Evolutionary conservation across 2,113 vertebrate species (phyloP), one percentile per base, ranked within the genome.

Genomic region (Engystomops pustulosus): DNA sequence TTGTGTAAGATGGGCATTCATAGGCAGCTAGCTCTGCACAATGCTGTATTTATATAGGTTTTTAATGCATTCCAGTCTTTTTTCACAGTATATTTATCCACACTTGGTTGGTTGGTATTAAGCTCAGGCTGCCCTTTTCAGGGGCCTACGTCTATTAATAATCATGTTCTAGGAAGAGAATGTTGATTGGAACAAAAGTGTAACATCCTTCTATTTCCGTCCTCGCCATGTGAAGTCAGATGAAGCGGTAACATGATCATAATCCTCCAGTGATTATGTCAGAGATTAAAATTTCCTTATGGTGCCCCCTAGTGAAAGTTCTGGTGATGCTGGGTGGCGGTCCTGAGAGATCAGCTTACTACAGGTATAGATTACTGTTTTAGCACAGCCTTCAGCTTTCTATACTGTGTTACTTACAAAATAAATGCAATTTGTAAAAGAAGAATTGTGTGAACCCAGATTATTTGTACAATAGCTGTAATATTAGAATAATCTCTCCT

Each of bases 181-280:
- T 55, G 74, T 77, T 55, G 74, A 14, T 77, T 77, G 74, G 49
- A 58, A 58, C 74, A 77, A 77, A 77, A 77, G 74, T 58, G 20
- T 38, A 77, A 77, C 74, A 36, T 77, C 74, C 49, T 77, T 77
- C 74, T 77, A 77, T 77, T 77, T 77, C 74, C 74, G 45, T 77
- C 74, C 51, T 9, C 74, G 32, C 74, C 74, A 38, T 12, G 17
- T 58, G 74, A 77, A 38, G 51, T 77, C 74, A 77, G 74, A 55
- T 53, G 17, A 76, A n/a, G 32, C 30, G 0, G 74, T 55, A 76
- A 76, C 32, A 23, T 58, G 74, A 77, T 58, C 49, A 38, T 77
- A 77, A 77, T 77, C 74, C 74, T 34, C 20, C 12, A 23, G 51
- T 36, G 34, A 58, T 77, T 77, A 77, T 36, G 49, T 75, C 72